Conservation (phyloP, 2,888 invertebrate genomes). For the Nudaria mundana region DNA sequence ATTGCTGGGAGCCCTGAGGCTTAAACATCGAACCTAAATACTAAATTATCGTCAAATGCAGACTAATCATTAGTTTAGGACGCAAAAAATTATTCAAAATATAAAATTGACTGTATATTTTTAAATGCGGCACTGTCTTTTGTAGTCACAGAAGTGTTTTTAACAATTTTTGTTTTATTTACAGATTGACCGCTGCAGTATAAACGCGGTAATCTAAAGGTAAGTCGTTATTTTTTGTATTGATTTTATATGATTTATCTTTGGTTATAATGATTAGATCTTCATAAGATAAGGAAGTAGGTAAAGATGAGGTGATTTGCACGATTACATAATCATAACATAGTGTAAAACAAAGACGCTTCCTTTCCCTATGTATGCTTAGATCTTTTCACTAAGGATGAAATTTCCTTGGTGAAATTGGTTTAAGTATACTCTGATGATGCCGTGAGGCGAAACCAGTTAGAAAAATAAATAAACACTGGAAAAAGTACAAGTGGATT, state of each 20-base stretch:
- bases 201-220: slow-evolving; percentile 35
- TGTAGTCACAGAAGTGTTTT: slow-evolving; percentile 31
- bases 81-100: slow-evolving; percentile 58
- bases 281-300: too few relatives aligned
- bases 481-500: too few relatives aligned
- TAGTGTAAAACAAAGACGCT: too few relatives aligned
- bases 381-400: too few relatives aligned
- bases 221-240: slow-evolving; percentile 29
- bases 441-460: too few relatives aligned
- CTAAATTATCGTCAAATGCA: slow-evolving; percentile 70
- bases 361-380: too few relatives aligned
- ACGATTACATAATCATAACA: too few relatives aligned
- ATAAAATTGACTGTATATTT: slow-evolving; percentile 49
- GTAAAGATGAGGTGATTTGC: too few relatives aligned
- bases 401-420: too few relatives aligned
- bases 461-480: too few relatives aligned
- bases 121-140: slow-evolving; percentile 37
- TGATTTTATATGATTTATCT: not conserved
- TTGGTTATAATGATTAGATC: not conserved
- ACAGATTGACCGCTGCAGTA: slow-evolving; percentile 33
- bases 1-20: slow-evolving; percentile 67
- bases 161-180: slow-evolving; percentile 38
- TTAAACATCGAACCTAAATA: slow-evolving; percentile 66
- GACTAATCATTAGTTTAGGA: slow-evolving; percentile 62
- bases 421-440: too few relatives aligned